Evolutionary conservation across 2,113 vertebrate genomes (phyloP).

Genomic region (Chamaea fasciata): DNA sequence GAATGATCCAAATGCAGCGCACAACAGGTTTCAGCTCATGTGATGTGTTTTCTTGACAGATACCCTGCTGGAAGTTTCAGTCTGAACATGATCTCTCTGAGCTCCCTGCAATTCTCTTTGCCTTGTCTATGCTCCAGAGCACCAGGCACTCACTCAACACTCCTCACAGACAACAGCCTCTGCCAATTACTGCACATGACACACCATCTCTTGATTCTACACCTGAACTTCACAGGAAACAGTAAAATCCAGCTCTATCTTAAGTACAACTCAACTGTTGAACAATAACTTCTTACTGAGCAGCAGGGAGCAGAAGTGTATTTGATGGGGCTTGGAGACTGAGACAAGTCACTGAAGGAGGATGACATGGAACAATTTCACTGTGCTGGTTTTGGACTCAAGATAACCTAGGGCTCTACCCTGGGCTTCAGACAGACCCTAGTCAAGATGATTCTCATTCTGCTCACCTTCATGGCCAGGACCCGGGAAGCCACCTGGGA

Average conservation of each 20-base stretch:
- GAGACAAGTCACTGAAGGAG: neutral
- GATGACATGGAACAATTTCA: neutral
- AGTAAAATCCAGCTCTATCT: neutral
- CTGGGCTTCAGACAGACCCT: neutral
- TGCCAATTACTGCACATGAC: neutral
- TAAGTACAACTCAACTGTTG: neutral
- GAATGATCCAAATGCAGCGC: neutral
- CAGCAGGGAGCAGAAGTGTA: neutral
- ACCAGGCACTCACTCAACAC: neutral
- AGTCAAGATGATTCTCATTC: neutral
- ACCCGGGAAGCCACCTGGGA: conserved; percentile 93
- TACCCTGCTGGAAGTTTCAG: neutral
- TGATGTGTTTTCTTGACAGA: neutral
- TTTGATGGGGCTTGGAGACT: neutral
- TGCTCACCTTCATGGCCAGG: conserved; percentile 92
- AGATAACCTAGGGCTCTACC: neutral
- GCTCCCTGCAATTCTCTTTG: neutral
- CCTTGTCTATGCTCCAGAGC: neutral
- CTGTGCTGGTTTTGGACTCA: neutral
- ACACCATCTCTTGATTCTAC: neutral
- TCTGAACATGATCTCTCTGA: neutral
- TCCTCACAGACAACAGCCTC: neutral
- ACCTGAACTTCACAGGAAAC: neutral
- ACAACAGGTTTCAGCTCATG: neutral
- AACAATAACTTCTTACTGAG: neutral